These are phyloP conservation scores for Erythrocebus patas DNA, from an alignment of 2,113 vertebrate species.

Conservation along the genomic window DNA sequence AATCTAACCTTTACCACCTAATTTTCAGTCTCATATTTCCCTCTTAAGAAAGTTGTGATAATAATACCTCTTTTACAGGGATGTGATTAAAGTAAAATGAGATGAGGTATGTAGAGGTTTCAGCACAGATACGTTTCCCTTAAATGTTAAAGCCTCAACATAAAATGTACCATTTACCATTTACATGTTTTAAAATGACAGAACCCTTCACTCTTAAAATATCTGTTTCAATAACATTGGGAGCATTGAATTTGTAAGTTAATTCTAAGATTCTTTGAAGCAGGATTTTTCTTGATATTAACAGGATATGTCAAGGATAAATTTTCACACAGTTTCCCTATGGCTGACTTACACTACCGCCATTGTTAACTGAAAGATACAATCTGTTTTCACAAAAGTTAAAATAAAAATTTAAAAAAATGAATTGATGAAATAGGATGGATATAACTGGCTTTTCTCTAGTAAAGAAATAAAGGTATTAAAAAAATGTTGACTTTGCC, in stretches of 20 bases:
- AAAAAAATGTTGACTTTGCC: background rate
- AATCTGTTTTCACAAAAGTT: background rate
- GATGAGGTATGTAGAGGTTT: background rate
- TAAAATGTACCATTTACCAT: background rate
- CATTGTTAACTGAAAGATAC: background rate
- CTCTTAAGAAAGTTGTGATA: background rate
- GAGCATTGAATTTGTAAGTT: background rate
- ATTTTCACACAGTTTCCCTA: background rate
- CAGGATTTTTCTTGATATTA: background rate
- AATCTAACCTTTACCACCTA: background rate
- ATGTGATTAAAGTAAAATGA: background rate
- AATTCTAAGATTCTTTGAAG: background rate
- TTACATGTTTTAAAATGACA: background rate
- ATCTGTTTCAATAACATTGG: background rate
- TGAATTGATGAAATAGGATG: background rate
- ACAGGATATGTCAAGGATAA: background rate
- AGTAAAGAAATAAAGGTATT: background rate
- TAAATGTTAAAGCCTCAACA: background rate
- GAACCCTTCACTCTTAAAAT: background rate
- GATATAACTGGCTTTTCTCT: background rate
- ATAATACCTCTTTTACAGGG: background rate
- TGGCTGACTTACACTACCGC: background rate
- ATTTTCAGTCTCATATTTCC: background rate
- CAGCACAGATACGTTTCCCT: background rate
- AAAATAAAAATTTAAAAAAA: background rate